phyloP scores from a whole-genome alignment of 2,888 invertebrate species.

The Apomyelois bistriatella region DNA sequence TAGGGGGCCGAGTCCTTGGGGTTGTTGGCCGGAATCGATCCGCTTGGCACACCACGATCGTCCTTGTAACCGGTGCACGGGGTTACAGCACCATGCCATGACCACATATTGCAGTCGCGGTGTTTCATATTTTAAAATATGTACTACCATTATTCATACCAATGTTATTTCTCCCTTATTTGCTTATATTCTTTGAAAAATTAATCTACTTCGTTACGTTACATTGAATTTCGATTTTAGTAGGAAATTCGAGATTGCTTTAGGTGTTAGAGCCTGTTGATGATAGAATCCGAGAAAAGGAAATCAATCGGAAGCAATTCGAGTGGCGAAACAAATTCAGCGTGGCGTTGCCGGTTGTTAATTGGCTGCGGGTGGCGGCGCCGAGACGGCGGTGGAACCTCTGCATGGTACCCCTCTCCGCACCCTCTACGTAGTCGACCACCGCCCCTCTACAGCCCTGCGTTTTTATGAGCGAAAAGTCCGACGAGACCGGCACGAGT shows the following conservation, averaged over 20 bases:
- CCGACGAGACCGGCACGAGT: constrained; percentile 63
- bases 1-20: constrained; percentile 61
- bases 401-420: constrained; percentile 68
- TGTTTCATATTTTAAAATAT: constrained; percentile 17
- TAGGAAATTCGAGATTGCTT: neutral
- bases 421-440: constrained; percentile 57
- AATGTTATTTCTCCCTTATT: no score
- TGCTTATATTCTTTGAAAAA: no score
- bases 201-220: no score
- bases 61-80: constrained; percentile 60
- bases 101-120: constrained; percentile 44
- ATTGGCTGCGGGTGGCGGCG: constrained; percentile 80
- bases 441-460: constrained; percentile 56
- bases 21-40: constrained; percentile 76
- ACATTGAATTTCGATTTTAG: no score
- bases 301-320: constrained; percentile 77
- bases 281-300: constrained; percentile 50
- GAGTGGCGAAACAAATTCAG: constrained; percentile 74
- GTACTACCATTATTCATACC: neutral
- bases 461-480: constrained; percentile 72
- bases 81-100: constrained; percentile 60
- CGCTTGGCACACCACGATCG: constrained; percentile 50
- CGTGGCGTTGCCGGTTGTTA: constrained; percentile 73
- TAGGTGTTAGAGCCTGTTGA: constrained; percentile 18
- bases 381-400: constrained; percentile 79